Base-by-base conservation (phyloP, 2,888 invertebrate genomes). In the Dendrolimus pini region DNA sequence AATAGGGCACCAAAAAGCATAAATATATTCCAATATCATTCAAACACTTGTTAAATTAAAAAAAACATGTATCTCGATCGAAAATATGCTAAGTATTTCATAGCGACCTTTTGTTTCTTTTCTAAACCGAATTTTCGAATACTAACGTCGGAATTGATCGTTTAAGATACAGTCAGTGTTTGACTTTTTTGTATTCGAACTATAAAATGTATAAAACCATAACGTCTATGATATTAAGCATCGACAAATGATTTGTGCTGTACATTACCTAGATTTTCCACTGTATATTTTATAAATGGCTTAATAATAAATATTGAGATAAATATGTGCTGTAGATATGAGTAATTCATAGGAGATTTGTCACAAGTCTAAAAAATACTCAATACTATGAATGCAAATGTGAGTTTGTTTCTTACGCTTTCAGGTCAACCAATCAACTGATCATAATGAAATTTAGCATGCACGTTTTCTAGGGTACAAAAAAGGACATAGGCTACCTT, bases 151-250 rank as follows among this genome's bases (percentile, higher is more conserved):
- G 67, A 79, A 75, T 65, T 66, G 85, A 87, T 86, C 77, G 66
- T 68, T 47, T 60, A 70, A 78, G 83, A 83, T 84, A 81, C 60
- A 60, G 65, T 64, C 68, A 70, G 68, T 75, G 75, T 78, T 78
- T 75, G 64, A 62, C 60, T 78, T 78, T 83, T 81, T 83, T 81
- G 76, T 70, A 69, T 66, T 78, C 81, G 85, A 84, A 85, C 80
- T 78, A 81, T 47, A 47, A 47, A 47, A 47, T 75, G 80, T 78
- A 81, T 47, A 47, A 47, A 47, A 47, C 75, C 78, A 77, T 80
- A 80, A 82, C 80, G 71, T 76, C 75, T 77, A 79, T 77, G 79
- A 83, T 78, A 78, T 79, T 80, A 77, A 81, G 74, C 78, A 81
- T 83, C 82, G 84, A 84, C 82, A 82, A 82, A 10, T 8, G 47